Percentiles rank a stretch among this genome's conserved stretches.
These are phyloP conservation scores for Amphipyra berbera DNA, from an alignment of 2,888 invertebrate genomes.

Conservation along the genomic window DNA sequence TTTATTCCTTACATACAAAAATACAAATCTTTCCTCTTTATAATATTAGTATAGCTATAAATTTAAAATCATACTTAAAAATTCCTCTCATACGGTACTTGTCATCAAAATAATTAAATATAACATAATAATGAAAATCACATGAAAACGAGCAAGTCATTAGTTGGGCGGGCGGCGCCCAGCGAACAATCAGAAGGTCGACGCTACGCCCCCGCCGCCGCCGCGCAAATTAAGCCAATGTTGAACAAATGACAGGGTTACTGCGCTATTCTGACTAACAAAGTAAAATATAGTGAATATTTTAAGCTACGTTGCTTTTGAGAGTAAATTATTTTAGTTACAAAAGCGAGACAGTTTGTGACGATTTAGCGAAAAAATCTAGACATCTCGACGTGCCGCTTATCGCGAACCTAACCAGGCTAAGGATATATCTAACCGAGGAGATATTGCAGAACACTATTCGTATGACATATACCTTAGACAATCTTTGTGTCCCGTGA, in stretches of 20 bases:
- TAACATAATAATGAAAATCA: slow-evolving; percentile 20
- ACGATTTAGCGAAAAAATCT: too few species aligned
- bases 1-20: too few species aligned
- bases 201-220: slow-evolving; percentile 37
- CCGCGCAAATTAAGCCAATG: slow-evolving; percentile 81
- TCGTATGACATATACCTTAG: too few species aligned
- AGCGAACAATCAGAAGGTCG: slow-evolving; percentile 60
- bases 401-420: too few species aligned
- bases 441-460: too few species aligned
- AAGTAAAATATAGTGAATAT: neutral
- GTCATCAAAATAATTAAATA: slow-evolving; percentile 17
- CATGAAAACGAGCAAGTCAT: slow-evolving; percentile 48
- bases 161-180: slow-evolving; percentile 62
- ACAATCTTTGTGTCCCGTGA: too few species aligned
- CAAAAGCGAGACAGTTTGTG: too few species aligned
- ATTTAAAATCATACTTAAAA: neutral
- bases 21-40: too few species aligned
- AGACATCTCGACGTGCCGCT: too few species aligned
- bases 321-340: neutral
- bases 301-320: neutral
- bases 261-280: slow-evolving; percentile 4
- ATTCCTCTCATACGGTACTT: neutral
- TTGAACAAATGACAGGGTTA: slow-evolving; percentile 62
- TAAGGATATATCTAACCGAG: too few species aligned
- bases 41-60: too few species aligned